Evolutionary conservation across 2,113 vertebrate genomes (phyloP), one percentile per base, ranked within the genome.

Genomic region (Ranitomeya imitator): DNA sequence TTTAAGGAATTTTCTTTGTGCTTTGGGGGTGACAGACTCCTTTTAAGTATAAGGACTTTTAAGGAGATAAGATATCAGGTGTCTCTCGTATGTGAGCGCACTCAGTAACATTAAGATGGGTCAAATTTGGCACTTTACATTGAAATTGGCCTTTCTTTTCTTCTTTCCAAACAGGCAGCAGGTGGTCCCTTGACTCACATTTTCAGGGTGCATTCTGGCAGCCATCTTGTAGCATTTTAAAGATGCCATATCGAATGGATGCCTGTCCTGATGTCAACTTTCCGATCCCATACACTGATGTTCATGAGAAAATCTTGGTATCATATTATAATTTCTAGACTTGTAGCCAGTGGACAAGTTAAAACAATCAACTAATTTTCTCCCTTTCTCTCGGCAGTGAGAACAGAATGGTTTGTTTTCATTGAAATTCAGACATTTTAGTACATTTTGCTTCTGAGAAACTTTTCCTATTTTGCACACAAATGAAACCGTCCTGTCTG

Each of bases 351-450:
- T 76, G 52, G 77, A 57, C 77, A 79, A 54, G 52, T 54, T 79
- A 19, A 79, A 79, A 79, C 77, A 79, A 79, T 79, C 52, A 79
- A 57, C 51, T 52, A 79, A 79, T 79, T 79, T 57, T 79, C 77
- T 55, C 51, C 21, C 57, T 12, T 1, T 55, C 52, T 14, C 23
- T 5, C 4, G 15, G 52, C 19, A 79, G n/a, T 7, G 15, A 79
- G 52, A 21, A 79, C 21, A 57, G 77, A n/a, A 57, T 79, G 12
- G 77, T 57, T 55, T 79, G 77, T 57, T 79, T 79, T 57, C 10
- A 80, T 79, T 65, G 63, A 8, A 76, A 52, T 76, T 76, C 45
- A 76, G 18, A 76, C 6, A 19, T 76, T 76, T 76, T 76, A 51
- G 73, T 76, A 52, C 73, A 51, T 52, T 76, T 76, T 76, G 37